Evolutionary conservation across 2,113 vertebrate species (phyloP).

Genomic region (Malurus elegans): DNA sequence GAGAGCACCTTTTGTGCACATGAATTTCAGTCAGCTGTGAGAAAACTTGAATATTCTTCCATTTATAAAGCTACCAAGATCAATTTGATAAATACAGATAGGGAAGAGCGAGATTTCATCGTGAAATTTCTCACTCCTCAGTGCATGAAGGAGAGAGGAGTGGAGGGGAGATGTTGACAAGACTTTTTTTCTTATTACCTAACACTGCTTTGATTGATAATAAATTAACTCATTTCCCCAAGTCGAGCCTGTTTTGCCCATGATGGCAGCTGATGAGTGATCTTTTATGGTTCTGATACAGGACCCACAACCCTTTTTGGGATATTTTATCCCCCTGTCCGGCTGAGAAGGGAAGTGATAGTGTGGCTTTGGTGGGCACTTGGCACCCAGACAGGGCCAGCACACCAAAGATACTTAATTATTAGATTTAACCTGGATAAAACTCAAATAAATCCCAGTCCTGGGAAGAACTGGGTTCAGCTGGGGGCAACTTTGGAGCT

Average conservation of each 20-base stretch:
- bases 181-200: not conserved
- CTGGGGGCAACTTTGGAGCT: not conserved
- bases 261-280: not conserved
- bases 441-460: not conserved
- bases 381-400: not conserved
- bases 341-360: not conserved
- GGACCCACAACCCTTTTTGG: not conserved
- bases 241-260: not conserved
- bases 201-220: not conserved
- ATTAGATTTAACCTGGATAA: not conserved
- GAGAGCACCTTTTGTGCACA: not conserved
- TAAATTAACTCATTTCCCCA: not conserved
- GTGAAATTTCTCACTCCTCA: not conserved
- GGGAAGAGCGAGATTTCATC: not conserved
- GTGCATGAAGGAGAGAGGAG: fast-evolving
- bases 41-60: not conserved
- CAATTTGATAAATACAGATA: not conserved
- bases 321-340: not conserved
- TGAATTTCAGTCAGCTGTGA: not conserved
- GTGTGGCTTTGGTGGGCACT: fast-evolving
- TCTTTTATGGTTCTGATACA: not conserved
- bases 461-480: not conserved
- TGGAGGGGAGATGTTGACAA: not conserved
- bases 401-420: not conserved
- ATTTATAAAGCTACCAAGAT: not conserved